Percentiles rank a stretch among this genome's conserved stretches.
Conservation (phyloP, 92 coral and sea anemone genomes). For the Heteractis magnifica region DNA sequence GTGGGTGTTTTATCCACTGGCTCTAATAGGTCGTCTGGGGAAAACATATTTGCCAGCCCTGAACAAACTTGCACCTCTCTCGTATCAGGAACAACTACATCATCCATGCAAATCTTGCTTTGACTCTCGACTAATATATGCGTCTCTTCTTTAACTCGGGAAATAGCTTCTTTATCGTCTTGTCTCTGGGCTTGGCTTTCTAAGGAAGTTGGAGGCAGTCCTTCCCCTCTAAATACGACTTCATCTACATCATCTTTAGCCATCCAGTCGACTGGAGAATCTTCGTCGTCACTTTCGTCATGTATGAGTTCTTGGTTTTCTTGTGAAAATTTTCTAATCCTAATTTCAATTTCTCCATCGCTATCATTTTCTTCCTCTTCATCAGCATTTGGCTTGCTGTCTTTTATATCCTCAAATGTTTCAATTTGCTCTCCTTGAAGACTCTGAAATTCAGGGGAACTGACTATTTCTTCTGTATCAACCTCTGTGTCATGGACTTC, state of each 20-base stretch:
- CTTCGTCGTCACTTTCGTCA: constrained; percentile 26
- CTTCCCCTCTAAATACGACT: constrained; percentile 25
- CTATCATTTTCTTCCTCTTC: constrained; percentile 26
- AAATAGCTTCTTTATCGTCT: not conserved
- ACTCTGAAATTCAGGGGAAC: constrained; percentile 2
- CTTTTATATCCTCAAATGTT: not conserved
- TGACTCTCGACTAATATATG: not conserved
- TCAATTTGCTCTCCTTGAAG: not conserved
- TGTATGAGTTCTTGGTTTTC: constrained; percentile 30
- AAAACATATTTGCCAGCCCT: constrained; percentile 19
- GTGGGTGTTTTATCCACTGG: not conserved
- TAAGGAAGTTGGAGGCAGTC: not conserved
- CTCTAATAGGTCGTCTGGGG: not conserved
- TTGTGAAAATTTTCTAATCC: constrained; percentile 29
- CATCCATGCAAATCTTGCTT: not conserved
- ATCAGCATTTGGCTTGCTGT: not conserved
- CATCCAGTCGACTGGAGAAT: constrained; percentile 41
- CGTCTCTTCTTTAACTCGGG: not conserved
- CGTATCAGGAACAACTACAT: constrained; percentile 21
- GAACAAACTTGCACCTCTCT: constrained; percentile 31
- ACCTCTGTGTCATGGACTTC: constrained; percentile 6
- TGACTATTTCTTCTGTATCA: not conserved
- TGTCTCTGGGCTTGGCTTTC: not conserved
- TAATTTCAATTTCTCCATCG: constrained; percentile 44
- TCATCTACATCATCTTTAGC: constrained; percentile 41